Base-by-base conservation (phyloP, 2,113 vertebrate species). In the Prinia subflava region DNA sequence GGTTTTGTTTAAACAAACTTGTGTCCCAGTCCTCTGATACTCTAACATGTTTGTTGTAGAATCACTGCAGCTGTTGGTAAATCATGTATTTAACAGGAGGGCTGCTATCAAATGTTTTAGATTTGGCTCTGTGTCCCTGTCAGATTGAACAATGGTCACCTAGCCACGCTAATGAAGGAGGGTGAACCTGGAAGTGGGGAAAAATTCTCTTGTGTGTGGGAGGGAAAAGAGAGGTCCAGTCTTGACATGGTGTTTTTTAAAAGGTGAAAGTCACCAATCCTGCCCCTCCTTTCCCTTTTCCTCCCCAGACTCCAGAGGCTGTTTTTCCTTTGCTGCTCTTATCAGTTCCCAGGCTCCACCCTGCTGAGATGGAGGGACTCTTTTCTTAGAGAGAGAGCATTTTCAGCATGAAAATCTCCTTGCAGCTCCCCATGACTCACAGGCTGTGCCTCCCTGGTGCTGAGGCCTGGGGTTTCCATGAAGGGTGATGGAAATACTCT, bases 241-340 rank as follows among this genome's bases (percentile, higher is more conserved):
- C 27, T 68, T 15, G 23, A 44, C 20, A 19, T 0, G 1, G 10
- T 64, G 20, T 7, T 83, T 82, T 59, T 11, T 31, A 53, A 63
- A 86, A 90, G 33, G 49, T 47, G 17, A 90, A 77, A 91, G 63
- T 53, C 69, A 75, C 41, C 22, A 52, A 6, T 20, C 39, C 42
- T 85, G 82, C 42, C 71, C 50, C 67, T 95, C 87, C 92, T 88
- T 95, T 93, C 87, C 87, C 67, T 91, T 95, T 92, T 91, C 87
- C 94, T 93, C 75, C 35, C 25, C 67, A 59, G 70, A 79, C 42
- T 84, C 65, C 1, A 1, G 62, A 83, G 63, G 27, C 1, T 88
- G 78, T 31, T 91, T 95, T 90, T 44, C 55, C 59, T 59, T 74
- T 28, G 37, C 42, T 55, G 42, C 30, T 67, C 21, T 95, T 91